phyloP scores from a whole-genome alignment of 1,140 invertebrate genomes.

The Brachionus sp. region DNA sequence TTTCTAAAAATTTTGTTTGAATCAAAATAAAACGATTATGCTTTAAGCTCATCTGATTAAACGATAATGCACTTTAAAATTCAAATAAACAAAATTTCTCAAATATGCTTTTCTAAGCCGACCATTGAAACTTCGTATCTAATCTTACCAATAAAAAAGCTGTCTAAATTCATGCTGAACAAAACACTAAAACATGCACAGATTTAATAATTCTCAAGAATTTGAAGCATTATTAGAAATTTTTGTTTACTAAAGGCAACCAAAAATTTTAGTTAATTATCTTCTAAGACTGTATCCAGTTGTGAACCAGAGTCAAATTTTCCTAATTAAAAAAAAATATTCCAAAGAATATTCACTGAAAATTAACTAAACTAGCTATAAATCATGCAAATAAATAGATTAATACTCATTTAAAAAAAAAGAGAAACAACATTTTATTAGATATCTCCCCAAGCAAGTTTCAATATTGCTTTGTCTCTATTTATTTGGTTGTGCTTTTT shows the following conservation, averaged over 20 bases:
- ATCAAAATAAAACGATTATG: not conserved
- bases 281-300: not conserved
- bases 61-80: not conserved
- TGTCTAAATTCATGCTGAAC: constrained; percentile 1
- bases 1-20: not conserved
- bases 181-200: not conserved
- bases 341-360: not conserved
- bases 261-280: not conserved
- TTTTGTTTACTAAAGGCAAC: not conserved
- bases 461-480: constrained; percentile 1
- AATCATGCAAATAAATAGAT: constrained; percentile 27
- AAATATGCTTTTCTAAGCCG: not conserved
- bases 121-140: not conserved
- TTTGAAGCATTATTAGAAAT: not conserved
- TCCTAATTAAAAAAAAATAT: not conserved
- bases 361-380: not conserved
- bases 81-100: not conserved
- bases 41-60: not conserved
- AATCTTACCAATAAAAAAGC: not conserved
- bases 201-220: not conserved
- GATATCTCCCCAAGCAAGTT: constrained; percentile 18
- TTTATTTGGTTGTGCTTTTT: not conserved
- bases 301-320: not conserved
- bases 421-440: constrained; percentile 12
- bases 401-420: constrained; percentile 7